Conservation (phyloP, 2,113 vertebrate species). For the Ramphastos sulfuratus region DNA sequence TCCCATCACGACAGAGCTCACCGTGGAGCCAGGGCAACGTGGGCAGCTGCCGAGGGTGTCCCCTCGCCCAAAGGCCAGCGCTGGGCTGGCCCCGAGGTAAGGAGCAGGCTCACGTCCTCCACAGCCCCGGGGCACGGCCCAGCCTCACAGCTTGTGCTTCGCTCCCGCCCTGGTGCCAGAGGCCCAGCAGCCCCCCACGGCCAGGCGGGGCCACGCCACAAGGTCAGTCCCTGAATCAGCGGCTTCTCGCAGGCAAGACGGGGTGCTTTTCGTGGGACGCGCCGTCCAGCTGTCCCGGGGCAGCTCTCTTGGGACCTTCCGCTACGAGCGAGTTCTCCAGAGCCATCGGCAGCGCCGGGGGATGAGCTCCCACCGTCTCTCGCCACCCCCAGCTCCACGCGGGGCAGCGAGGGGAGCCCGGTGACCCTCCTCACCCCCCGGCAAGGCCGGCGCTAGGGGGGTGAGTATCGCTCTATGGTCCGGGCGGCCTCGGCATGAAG, state of each 20-base stretch:
- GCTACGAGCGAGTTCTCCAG: constrained; percentile 2
- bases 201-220: background rate
- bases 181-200: background rate
- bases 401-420: background rate
- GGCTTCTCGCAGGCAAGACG: background rate
- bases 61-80: background rate
- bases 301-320: background rate
- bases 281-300: background rate
- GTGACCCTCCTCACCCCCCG: background rate
- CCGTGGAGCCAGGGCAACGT: background rate
- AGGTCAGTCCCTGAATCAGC: constrained; percentile 50
- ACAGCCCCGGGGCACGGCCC: constrained; percentile 20
- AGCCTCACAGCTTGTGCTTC: constrained; percentile 35
- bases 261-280: background rate
- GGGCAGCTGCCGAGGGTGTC: background rate
- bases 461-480: constrained; percentile 93
- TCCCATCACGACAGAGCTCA: background rate
- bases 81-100: constrained; percentile 44
- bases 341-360: background rate
- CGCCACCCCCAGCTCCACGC: background rate
- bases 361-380: background rate
- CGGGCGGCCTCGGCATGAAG: constrained; percentile 80
- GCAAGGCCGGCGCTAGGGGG: constrained; percentile 78
- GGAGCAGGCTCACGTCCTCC: constrained; percentile 63
- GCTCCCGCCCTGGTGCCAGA: background rate